A percentile compares a stretch with the other conserved stretches of the same genome.
Evolutionary conservation across 2,888 invertebrate species (phyloP).

Genomic region (Agriotes lineatus): DNA sequence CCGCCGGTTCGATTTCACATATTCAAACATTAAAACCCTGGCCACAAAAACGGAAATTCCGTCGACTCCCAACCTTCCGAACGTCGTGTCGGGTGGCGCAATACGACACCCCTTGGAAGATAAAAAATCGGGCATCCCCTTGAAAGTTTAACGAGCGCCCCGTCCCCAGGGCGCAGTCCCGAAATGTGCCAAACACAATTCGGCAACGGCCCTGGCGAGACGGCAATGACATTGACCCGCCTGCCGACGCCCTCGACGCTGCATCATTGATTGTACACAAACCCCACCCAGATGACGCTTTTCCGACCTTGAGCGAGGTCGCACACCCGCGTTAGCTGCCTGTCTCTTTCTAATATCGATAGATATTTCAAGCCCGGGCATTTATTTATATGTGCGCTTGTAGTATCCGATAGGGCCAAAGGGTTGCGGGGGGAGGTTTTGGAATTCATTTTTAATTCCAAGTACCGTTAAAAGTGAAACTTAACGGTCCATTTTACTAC

Average conservation of each 20-base stretch:
- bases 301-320: slow-evolving; percentile 62
- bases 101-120: background rate
- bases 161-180: slow-evolving; percentile 12
- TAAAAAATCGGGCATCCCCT: background rate
- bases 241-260: slow-evolving; percentile 58
- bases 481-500: no score
- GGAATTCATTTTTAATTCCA: no score
- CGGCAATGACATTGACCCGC: slow-evolving; percentile 68
- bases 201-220: slow-evolving; percentile 49
- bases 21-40: no score
- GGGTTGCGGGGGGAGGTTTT: no score
- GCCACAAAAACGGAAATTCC: no score
- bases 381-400: slow-evolving; percentile 2
- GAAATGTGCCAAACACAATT: slow-evolving; percentile 40
- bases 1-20: no score
- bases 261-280: slow-evolving; percentile 47
- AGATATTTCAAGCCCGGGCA: background rate
- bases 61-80: no score
- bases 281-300: slow-evolving; percentile 64
- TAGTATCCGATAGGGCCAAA: no score
- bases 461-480: no score
- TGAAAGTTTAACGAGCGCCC: slow-evolving; percentile 3
- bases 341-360: slow-evolving; percentile 24
- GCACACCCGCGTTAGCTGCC: slow-evolving; percentile 48
- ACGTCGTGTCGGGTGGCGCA: no score